These are phyloP conservation scores for Hyposoter didymator DNA, from an alignment of 2,888 invertebrate species.

Conservation along the genomic window DNA sequence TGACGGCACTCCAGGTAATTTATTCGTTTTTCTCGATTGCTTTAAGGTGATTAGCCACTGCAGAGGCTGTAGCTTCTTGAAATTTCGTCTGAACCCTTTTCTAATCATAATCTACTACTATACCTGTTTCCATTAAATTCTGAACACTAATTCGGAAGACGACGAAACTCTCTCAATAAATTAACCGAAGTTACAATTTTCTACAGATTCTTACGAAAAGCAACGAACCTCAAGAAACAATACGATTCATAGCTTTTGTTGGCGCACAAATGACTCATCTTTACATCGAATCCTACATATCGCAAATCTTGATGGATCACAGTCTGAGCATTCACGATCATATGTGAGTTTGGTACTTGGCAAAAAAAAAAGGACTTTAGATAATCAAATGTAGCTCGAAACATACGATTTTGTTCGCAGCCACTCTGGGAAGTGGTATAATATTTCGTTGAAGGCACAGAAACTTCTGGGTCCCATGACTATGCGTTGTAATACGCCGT, in stretches of 20 bases:
- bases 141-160: too few relatives aligned
- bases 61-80: too few relatives aligned
- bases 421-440: conserved; percentile 46
- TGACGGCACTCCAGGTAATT: conserved; percentile 46
- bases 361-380: background rate
- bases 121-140: too few relatives aligned
- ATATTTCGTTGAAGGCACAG: conserved; percentile 38
- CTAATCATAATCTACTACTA: too few relatives aligned
- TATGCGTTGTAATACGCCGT: conserved; percentile 43
- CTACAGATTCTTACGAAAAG: conserved; percentile 42
- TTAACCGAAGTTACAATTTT: background rate
- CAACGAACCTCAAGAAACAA: conserved; percentile 36
- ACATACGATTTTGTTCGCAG: background rate
- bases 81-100: too few relatives aligned
- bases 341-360: conserved; percentile 38
- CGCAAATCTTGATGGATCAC: conserved; percentile 58
- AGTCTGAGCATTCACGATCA: conserved; percentile 45
- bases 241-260: conserved; percentile 45
- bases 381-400: background rate
- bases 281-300: conserved; percentile 38
- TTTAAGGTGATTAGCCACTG: too few relatives aligned
- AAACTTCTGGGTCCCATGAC: conserved; percentile 37
- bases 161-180: too few relatives aligned
- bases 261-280: conserved; percentile 54
- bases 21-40: background rate